These are phyloP conservation scores for Thereva unica DNA, from an alignment of 2,888 invertebrate genomes.

Conservation along the genomic window DNA sequence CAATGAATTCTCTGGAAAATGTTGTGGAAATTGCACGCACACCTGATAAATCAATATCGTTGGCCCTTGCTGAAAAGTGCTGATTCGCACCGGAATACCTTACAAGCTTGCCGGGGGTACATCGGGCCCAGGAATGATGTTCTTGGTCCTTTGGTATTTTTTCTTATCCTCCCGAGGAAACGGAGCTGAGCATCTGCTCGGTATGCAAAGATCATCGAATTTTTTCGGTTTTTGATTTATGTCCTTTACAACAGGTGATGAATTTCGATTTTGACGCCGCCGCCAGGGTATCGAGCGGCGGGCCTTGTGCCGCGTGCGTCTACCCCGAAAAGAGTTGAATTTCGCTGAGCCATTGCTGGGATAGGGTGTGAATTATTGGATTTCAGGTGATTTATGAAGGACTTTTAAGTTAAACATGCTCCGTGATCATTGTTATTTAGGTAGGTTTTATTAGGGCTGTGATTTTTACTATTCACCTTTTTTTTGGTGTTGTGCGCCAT, in stretches of 20 bases:
- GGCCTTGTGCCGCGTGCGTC: background rate
- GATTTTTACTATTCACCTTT: too few species aligned
- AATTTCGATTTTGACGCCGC: constrained; percentile 20
- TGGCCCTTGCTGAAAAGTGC: background rate
- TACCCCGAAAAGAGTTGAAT: background rate
- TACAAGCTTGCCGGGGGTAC: too few species aligned
- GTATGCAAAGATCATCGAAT: constrained; percentile 29
- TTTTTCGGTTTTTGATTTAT: constrained; percentile 28
- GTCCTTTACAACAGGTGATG: constrained; percentile 28
- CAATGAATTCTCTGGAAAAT: too few species aligned
- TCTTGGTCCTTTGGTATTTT: background rate
- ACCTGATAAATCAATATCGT: too few species aligned
- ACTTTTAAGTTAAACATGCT: too few species aligned
- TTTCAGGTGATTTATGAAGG: constrained; percentile 18
- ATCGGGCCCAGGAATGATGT: background rate
- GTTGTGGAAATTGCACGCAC: too few species aligned
- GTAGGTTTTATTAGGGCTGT: too few species aligned
- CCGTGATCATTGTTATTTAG: too few species aligned
- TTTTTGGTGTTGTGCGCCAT: too few species aligned
- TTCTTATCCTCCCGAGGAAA: background rate
- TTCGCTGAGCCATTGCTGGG: constrained; percentile 19
- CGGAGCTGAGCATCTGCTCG: constrained; percentile 6
- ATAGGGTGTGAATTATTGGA: constrained; percentile 17
- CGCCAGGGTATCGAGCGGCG: background rate
- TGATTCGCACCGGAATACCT: background rate